Base-by-base conservation (phyloP, 2,797 vertebrate genomes). In the Spheniscus humboldti region DNA sequence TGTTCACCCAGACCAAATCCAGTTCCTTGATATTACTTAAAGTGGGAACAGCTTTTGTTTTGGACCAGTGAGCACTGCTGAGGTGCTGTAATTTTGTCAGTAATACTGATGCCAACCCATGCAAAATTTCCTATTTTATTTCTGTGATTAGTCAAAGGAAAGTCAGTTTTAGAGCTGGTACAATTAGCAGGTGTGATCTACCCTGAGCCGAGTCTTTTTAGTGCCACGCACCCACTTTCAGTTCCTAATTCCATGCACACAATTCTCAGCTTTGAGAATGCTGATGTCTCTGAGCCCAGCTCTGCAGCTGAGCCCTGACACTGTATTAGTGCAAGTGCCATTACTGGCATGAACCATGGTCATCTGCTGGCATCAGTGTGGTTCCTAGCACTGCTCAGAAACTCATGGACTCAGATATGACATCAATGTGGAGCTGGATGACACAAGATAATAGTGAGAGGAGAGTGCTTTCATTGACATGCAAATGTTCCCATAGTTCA, bases 171-270 rank as follows among this genome's bases (percentile, higher is more conserved):
- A 76, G 7, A 74, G 24, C 13, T n/a, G 39, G 23, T 41, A 37
- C 31, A 72, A 19, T 45, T 73, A 59, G 3, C n/a, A 47, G 13
- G 4, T 76, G 30, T 16, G 16, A 64, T 30, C 33, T 86, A 30
- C 16, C 10, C 67, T 74, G 56, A 64, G 28, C 27, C 2, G 8
- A 64, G 16, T 15, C 37, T 37, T 82, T 83, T 67, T 66, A 80
- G 20, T 14, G 12, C 15, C 45, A 47, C 1, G 3, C 0, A 1
- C 9, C 17, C 15, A 16, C 45, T 55, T 82, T 18, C 31, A 11
- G 13, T 63, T 73, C 57, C 27, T 59, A 57, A 47, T 23, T 43
- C 60, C 3, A 1, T 45, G 53, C 13, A 27, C 22, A 53, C 5
- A 27, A 5, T n/a, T 13, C 53, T 76, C 37, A 35, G 28, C 31